Evolutionary conservation across 2,888 invertebrate species (phyloP), one percentile per base, ranked within the genome.

Genomic region (Odontocolon sp.): DNA sequence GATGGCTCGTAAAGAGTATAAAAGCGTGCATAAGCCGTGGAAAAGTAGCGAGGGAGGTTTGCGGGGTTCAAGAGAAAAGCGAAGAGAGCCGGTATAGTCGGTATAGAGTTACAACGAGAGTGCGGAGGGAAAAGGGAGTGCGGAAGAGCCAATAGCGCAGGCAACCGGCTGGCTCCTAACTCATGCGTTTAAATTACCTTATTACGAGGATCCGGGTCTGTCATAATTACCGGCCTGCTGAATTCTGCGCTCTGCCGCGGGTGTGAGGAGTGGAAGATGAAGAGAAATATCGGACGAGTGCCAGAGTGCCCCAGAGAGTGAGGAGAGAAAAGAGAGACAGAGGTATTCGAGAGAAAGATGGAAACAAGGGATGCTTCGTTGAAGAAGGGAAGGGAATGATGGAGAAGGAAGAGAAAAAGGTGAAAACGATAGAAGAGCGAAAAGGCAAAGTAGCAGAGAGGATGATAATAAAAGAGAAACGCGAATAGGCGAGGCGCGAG

Each of bases 181-280:
- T 88, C 87, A 89, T 89, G 89, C 88, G 88, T 89, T 89, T 88
- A 89, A 89, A 89, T 88, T 85, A 87, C 88, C 88, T 88, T 87
- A 89, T 89, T 88, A 89, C 82, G 84, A 83, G 83, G 72, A 71
- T 67, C 74, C 78, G 77, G 77, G 82, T 80, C 83, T 86, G 87
- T 88, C 88, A 87, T 88, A 88, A 89, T 88, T 89, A 86, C 84
- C 78, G 47, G 33, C 18, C 33, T 23, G 23, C 33, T 21, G 36
- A 52, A 36, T 50, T 56, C 40, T 59, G 9, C 26, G 11, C 61
- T 28, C 33, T 23, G 57, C 16, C 14, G 40, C 50, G n/a, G 26
- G 45, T 18, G 52, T 52, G 38, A 64, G 52, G 6, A 59, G 14
- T 21, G 14, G 8, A 28, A 8, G 45, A 70, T 52, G 36, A 31